phyloP scores from a whole-genome alignment of 2,888 invertebrate genomes.

The Apamea monoglypha region DNA sequence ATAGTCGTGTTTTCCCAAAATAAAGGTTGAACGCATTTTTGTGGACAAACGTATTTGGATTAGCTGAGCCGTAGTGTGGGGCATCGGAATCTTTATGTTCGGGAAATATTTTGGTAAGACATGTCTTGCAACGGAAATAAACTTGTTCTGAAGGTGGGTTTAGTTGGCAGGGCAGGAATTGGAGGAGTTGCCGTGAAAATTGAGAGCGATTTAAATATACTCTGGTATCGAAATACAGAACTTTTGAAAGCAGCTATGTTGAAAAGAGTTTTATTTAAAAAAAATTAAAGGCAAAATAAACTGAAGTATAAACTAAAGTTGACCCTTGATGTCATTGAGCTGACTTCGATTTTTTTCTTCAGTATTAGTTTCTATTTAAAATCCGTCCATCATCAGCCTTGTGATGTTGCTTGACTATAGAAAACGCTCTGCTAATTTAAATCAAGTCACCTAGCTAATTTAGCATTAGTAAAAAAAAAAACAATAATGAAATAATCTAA shows the following conservation, averaged over 20 bases:
- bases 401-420: not conserved
- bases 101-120: slow-evolving; percentile 60
- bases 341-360: not conserved
- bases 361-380: not conserved
- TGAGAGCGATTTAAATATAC: not conserved
- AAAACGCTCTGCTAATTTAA: not conserved
- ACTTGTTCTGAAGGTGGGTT: slow-evolving; percentile 35
- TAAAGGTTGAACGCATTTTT: slow-evolving; percentile 70
- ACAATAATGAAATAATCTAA: slow-evolving; percentile 57
- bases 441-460: not conserved
- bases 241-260: not conserved
- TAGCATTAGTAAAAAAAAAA: slow-evolving; percentile 25
- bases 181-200: not conserved
- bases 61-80: slow-evolving; percentile 50
- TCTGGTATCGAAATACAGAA: not conserved
- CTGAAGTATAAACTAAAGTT: not conserved
- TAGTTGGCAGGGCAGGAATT: not conserved
- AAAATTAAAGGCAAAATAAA: not conserved
- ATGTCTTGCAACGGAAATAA: slow-evolving; percentile 47
- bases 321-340: too few relatives aligned
- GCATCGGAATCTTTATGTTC: slow-evolving; percentile 63
- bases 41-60: slow-evolving; percentile 69
- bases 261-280: too few relatives aligned
- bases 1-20: slow-evolving; percentile 70
- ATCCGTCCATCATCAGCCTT: too few relatives aligned